A percentile compares a stretch with the other conserved stretches of the same genome.
These are phyloP conservation scores for Ophonus ardosiacus DNA, from an alignment of 2,888 invertebrate species.

Conservation along the genomic window DNA sequence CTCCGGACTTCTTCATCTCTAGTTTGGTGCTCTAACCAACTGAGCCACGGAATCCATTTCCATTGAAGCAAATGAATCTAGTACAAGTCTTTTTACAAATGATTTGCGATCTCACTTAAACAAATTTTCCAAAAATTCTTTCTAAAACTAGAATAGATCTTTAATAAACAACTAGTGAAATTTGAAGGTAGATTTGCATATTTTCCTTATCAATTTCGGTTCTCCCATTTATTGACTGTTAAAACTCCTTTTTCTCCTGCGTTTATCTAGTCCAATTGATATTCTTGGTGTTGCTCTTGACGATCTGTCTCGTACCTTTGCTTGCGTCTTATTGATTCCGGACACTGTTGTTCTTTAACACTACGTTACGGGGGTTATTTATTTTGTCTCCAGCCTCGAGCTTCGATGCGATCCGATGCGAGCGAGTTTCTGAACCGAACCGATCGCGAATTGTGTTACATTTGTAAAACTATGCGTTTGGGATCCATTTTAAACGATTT, in stretches of 20 bases:
- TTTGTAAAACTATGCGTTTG: conserved; percentile 53
- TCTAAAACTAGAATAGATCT: too few relatives aligned
- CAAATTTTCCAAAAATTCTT: too few relatives aligned
- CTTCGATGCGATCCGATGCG: not conserved
- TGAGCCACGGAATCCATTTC: too few relatives aligned
- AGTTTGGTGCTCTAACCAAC: too few relatives aligned
- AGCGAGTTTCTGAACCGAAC: not conserved
- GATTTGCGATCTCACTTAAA: too few relatives aligned
- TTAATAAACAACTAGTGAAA: too few relatives aligned
- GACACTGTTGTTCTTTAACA: conserved; percentile 59
- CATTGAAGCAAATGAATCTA: too few relatives aligned
- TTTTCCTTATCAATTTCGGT: too few relatives aligned
- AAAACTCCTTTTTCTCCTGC: not conserved
- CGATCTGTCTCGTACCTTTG: conserved; percentile 15
- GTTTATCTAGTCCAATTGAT: conserved; percentile 21
- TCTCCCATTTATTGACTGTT: too few relatives aligned
- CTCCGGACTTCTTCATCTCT: too few relatives aligned
- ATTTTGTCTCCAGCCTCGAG: conserved; percentile 49
- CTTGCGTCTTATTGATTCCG: conserved; percentile 50
- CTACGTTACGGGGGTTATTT: conserved; percentile 53
- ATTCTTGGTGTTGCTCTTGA: conserved; percentile 17
- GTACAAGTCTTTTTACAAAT: too few relatives aligned
- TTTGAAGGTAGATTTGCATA: too few relatives aligned
- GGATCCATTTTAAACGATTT: conserved; percentile 53
- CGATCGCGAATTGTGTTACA: conserved; percentile 51